A percentile compares a stretch with the other conserved stretches of the same genome.
Evolutionary conservation across 2,113 vertebrate genomes (phyloP).

Genomic region (Fregata magnificens): DNA sequence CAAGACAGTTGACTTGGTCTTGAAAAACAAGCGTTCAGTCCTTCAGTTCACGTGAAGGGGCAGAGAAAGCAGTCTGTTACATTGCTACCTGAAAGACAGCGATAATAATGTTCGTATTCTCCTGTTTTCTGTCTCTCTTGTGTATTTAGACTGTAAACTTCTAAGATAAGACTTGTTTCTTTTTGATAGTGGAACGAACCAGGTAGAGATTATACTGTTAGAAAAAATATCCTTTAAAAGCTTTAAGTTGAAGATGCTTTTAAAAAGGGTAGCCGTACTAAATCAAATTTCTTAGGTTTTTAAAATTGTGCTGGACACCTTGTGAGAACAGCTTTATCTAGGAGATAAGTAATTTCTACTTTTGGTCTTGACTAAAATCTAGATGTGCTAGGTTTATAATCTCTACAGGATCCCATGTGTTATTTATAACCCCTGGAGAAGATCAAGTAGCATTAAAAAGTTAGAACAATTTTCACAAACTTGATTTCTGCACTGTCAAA

Average conservation of each 20-base stretch:
- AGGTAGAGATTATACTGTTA: background rate
- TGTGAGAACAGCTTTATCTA: background rate
- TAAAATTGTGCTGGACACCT: background rate
- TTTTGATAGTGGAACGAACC: background rate
- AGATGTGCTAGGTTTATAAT: background rate
- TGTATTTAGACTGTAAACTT: background rate
- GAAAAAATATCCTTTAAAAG: background rate
- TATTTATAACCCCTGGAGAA: background rate
- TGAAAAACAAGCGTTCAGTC: background rate
- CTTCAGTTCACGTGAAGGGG: background rate
- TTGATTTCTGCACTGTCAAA: background rate
- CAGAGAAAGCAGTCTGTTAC: background rate
- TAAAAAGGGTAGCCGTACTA: background rate
- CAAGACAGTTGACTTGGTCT: background rate
- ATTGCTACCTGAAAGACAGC: background rate
- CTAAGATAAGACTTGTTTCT: background rate
- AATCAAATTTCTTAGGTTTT: background rate
- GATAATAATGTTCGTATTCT: background rate
- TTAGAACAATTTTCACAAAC: background rate
- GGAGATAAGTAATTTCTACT: background rate
- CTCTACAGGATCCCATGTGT: background rate
- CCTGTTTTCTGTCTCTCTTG: background rate
- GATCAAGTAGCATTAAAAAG: background rate
- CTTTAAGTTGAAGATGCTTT: background rate
- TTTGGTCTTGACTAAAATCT: background rate